Base-by-base conservation (phyloP, 2,888 invertebrate species). In the Choristoneura rosaceana region DNA sequence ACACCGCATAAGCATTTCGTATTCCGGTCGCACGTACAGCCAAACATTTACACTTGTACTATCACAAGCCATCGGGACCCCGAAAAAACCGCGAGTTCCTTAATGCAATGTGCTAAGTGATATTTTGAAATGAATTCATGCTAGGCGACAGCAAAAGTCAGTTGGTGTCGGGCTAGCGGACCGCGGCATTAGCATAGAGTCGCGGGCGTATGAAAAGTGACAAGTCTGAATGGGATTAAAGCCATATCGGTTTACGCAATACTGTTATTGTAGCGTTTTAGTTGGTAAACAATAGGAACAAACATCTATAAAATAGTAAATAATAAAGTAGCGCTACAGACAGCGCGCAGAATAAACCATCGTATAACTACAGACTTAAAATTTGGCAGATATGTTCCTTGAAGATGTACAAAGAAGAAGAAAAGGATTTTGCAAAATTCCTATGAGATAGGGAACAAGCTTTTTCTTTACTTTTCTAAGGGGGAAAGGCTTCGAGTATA, bases 11-110 rank as follows among this genome's bases (percentile, higher is more conserved):
- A 69, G 73, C 75, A 78, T 78, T 74, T 66, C 33, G 76, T 74
- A 78, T 76, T 76, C 77, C 78, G 74, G 76, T 76, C 75, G 70
- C 41, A 68, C 71, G 62, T 62, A 73, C 73, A 47, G 69, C 69
- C 75, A 73, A 75, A 76, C 74, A 74, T 75, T 71, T 61, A 70
- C 68, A 73, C 68, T 74, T 68, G 73, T 71, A 70, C 62, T 14
- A 14, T 4, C 43, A 58, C 15, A 14, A 34, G 52, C n/a, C 41
- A 15, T n/a, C n/a, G 43, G 14, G 47, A 14, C 7, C 59, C 41
- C 38, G 3, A 9, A 4, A 59, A 43, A 38, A 17, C 17, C 4
- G 4, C 15, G n/a, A 8, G 8, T 15, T 12, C 64, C 45, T 60
- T 69, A 60, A 69, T 41, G 17, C 10, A 10, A 34, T n/a, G 4